Evolutionary conservation across 2,113 vertebrate species (phyloP).

Genomic region (Tetrao urogallus): DNA sequence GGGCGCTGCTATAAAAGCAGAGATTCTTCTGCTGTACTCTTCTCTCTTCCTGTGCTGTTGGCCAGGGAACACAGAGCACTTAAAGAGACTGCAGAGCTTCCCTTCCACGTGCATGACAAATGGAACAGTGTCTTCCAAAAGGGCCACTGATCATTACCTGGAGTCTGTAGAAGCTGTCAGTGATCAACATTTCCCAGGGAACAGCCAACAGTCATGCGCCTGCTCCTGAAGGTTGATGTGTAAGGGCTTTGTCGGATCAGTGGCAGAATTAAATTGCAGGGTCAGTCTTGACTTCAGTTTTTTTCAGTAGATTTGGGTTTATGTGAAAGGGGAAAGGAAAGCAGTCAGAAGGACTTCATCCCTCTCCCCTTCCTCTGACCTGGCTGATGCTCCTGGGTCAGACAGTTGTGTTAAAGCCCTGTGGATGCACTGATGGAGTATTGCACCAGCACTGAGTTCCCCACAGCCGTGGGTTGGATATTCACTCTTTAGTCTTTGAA

Average conservation of each 20-base stretch:
- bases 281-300: neutral
- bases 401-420: neutral
- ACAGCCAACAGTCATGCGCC: accelerated
- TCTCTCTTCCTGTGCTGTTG: neutral
- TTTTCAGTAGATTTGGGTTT: neutral
- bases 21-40: constrained; percentile 40
- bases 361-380: neutral
- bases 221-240: neutral
- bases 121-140: neutral
- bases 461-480: neutral
- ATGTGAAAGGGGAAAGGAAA: neutral
- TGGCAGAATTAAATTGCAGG: constrained; percentile 5
- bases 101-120: neutral
- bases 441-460: neutral
- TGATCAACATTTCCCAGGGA: neutral
- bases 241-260: neutral
- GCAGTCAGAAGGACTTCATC: neutral
- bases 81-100: neutral
- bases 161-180: neutral
- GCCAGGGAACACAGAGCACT: constrained; percentile 26
- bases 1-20: constrained; percentile 36
- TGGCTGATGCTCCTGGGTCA: neutral
- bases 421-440: neutral
- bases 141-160: neutral
- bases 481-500: neutral